A percentile compares a stretch with the other conserved stretches of the same genome.
Conservation (phyloP, 2,113 vertebrate genomes). For the Salvelinus alpinus region DNA sequence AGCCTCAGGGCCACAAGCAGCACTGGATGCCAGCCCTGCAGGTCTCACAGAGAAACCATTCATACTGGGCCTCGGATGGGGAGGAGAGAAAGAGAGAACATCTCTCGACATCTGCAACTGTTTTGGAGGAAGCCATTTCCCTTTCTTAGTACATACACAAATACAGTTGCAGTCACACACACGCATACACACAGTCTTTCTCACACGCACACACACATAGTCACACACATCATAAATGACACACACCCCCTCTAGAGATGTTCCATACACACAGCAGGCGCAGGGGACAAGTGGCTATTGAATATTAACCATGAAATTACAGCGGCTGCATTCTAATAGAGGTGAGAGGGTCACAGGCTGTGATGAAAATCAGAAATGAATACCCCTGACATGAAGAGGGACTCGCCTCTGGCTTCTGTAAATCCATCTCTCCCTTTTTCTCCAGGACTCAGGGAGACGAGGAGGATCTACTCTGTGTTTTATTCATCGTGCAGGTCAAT, state of each 20-base stretch:
- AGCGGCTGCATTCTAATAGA: slow-evolving; percentile 82
- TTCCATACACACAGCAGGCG: slow-evolving; percentile 69
- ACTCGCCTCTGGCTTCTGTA: slow-evolving; percentile 67
- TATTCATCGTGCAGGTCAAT: slow-evolving; percentile 76
- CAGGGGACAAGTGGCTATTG: slow-evolving; percentile 79
- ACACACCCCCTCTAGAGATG: slow-evolving; percentile 59
- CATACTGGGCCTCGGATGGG: slow-evolving; percentile 44
- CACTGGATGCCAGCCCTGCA: slow-evolving; percentile 14
- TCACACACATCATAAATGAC: slow-evolving; percentile 57
- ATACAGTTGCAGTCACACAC: slow-evolving; percentile 5
- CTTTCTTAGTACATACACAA: slow-evolving; percentile 13
- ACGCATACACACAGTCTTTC: slow-evolving; percentile 29
- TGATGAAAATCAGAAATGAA: slow-evolving; percentile 83
- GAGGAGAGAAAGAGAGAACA: slow-evolving; percentile 26
- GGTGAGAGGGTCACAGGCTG: slow-evolving; percentile 77
- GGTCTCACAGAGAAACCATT: slow-evolving; percentile 62
- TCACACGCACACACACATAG: slow-evolving; percentile 20
- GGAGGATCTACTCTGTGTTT: slow-evolving; percentile 66
- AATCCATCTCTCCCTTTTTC: slow-evolving; percentile 54
- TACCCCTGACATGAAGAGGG: slow-evolving; percentile 76
- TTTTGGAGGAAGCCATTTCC: slow-evolving; percentile 60
- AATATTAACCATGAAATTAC: slow-evolving; percentile 85
- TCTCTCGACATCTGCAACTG: slow-evolving; percentile 68
- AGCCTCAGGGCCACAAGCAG: neutral
- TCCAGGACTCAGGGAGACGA: slow-evolving; percentile 64